These are phyloP conservation scores for Myxocyprinus asiaticus DNA, from an alignment of 2,113 vertebrate genomes.

Conservation along the genomic window DNA sequence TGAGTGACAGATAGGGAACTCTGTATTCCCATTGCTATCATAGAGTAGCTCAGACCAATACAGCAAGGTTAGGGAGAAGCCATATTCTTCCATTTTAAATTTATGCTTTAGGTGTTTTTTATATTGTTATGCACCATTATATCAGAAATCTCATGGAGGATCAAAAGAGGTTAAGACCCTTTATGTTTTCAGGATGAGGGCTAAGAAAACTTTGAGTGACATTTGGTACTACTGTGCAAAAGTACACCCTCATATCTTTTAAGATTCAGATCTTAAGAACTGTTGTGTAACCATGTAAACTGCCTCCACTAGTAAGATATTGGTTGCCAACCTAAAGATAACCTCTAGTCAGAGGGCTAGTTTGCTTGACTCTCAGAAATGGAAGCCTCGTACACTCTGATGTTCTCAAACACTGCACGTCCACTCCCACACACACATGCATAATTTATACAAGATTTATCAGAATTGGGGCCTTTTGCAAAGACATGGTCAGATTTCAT, in stretches of 20 bases:
- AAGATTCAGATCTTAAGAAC: not conserved
- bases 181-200: not conserved
- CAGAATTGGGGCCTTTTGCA: constrained; percentile 28
- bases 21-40: constrained; percentile 32
- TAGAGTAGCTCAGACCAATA: constrained; percentile 19
- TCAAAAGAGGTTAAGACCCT: not conserved
- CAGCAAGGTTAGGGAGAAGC: constrained; percentile 54
- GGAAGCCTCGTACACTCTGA: not conserved
- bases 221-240: not conserved
- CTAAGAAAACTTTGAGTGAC: not conserved
- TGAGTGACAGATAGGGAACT: no score
- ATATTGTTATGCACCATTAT: no score
- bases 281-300: constrained; percentile 63
- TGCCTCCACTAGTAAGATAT: constrained; percentile 44
- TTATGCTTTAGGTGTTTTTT: no score
- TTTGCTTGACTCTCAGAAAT: not conserved
- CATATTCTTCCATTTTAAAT: constrained; percentile 18
- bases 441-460: constrained; percentile 33
- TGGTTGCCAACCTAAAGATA: constrained; percentile 3
- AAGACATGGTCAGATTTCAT: constrained; percentile 54
- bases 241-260: not conserved
- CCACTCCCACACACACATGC: constrained; percentile 27
- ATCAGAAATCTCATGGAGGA: not conserved
- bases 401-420: constrained; percentile 24
- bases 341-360: not conserved